Evolutionary conservation across 2,797 vertebrate genomes (phyloP).

Genomic region (Alcedo atthis): DNA sequence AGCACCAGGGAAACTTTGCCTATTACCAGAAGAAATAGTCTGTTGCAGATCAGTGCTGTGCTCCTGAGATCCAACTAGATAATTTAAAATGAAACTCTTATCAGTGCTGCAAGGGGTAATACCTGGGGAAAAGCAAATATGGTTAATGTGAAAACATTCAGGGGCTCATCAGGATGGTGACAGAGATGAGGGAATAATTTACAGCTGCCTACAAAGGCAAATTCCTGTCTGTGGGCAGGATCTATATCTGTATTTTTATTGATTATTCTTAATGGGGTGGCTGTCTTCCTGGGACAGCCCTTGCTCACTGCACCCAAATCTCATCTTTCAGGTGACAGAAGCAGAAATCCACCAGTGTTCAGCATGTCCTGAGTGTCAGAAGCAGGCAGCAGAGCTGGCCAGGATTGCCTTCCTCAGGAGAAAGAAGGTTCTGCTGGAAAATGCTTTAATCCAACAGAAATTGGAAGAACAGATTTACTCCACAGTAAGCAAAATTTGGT

Average conservation of each 20-base stretch:
- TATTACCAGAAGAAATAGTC: not conserved
- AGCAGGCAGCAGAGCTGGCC: slow-evolving; percentile 55
- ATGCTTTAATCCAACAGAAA: slow-evolving; percentile 30
- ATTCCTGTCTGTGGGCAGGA: not conserved
- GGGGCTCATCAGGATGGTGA: not conserved
- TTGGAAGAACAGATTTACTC: slow-evolving; percentile 34
- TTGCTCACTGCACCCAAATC: not conserved
- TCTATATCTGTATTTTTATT: not conserved
- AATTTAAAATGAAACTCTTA: not conserved
- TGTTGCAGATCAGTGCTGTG: not conserved
- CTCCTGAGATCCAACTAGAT: not conserved
- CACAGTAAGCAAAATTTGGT: slow-evolving; percentile 40
- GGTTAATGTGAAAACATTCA: not conserved
- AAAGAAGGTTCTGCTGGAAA: slow-evolving; percentile 26
- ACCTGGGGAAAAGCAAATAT: not conserved
- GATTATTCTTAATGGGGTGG: not conserved
- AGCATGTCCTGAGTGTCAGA: slow-evolving; percentile 32
- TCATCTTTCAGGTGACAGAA: slow-evolving; percentile 41
- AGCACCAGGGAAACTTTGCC: not conserved
- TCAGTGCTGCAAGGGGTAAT: not conserved
- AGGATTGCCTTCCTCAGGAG: slow-evolving; percentile 23
- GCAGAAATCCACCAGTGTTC: not conserved
- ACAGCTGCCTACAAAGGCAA: not conserved
- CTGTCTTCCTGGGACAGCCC: not conserved
- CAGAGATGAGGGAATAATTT: not conserved